These are phyloP conservation scores for Halictus ligatus DNA, from an alignment of 2,888 invertebrate species.

Conservation along the genomic window DNA sequence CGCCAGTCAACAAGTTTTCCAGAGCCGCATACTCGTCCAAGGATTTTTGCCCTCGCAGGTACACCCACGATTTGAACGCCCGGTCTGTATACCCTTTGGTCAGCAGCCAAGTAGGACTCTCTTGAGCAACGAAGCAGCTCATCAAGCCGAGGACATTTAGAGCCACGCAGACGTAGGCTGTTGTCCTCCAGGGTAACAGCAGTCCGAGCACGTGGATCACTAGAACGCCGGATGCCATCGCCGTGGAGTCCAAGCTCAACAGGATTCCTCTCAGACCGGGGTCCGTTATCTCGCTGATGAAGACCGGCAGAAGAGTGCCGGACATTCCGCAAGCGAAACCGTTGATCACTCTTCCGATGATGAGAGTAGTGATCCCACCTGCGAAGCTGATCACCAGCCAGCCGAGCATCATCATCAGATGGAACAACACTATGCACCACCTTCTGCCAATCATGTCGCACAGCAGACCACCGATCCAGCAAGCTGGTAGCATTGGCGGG, in stretches of 20 bases:
- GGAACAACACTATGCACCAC: slow-evolving; percentile 86
- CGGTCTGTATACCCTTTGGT: slow-evolving; percentile 86
- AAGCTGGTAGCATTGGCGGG: slow-evolving; percentile 85
- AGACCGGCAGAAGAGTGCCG: slow-evolving; percentile 85
- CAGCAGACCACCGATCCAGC: slow-evolving; percentile 84
- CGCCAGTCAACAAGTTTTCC: neutral
- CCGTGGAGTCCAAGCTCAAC: slow-evolving; percentile 87
- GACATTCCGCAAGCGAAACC: slow-evolving; percentile 86
- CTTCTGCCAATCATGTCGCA: slow-evolving; percentile 88
- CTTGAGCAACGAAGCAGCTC: slow-evolving; percentile 86
- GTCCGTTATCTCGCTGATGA: slow-evolving; percentile 87
- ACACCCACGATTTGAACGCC: slow-evolving; percentile 85
- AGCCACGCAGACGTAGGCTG: slow-evolving; percentile 86
- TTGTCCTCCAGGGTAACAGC: slow-evolving; percentile 87
- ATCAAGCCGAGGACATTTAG: slow-evolving; percentile 86
- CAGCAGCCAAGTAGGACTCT: slow-evolving; percentile 90
- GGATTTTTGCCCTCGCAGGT: slow-evolving; percentile 62
- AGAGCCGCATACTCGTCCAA: slow-evolving; percentile 63
- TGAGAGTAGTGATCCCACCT: slow-evolving; percentile 84
- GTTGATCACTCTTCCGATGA: slow-evolving; percentile 86
- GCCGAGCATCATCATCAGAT: slow-evolving; percentile 86
- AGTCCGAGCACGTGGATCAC: slow-evolving; percentile 88
- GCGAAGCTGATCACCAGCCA: slow-evolving; percentile 87
- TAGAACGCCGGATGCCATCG: slow-evolving; percentile 88
- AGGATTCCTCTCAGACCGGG: slow-evolving; percentile 88